Evolutionary conservation across 1,140 invertebrate genomes (phyloP), one percentile per base, ranked within the genome.

Genomic region (Brachionus plicatilis): DNA sequence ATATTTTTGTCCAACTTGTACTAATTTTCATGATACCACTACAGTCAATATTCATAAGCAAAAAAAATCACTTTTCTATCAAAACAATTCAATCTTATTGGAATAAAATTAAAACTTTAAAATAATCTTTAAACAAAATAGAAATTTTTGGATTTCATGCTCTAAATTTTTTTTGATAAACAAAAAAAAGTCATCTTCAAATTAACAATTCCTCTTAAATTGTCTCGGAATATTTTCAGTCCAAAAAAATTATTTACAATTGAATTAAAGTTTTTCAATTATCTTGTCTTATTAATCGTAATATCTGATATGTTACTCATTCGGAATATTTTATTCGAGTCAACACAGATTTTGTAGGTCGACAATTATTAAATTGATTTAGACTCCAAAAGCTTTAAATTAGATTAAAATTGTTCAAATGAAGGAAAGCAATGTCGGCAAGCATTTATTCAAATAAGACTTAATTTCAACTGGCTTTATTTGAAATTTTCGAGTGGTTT

Each of bases 351-450:
- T 60, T 60, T 60, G 8, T 60, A 60, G 53, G 53, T 60, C 53
- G 53, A 60, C 53, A 60, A 9, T 60, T 20, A 60, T 27, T 60
- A 60, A 20, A 60, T 20, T 20, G 17, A 60, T 20, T 60, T 60
- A 20, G 53, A 60, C 20, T 60, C 20, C 33, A 24, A 60, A 60
- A 20, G 53, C 53, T 60, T 60, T 60, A 24, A 24, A 60, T 60
- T 60, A 60, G 53, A 60, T 60, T 60, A 60, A 60, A 60, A 60
- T 60, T 60, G 53, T 60, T 60, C 53, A 60, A 60, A 60, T 60
- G 53, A 60, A 60, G 53, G 17, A 60, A 60, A 60, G 53, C 17
- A 60, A 60, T 60, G 53, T 9, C 53, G 53, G 53, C 53, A 60
- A 60, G 53, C 53, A 60, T 60, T 60, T 60, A 60, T 60, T 60